Evolutionary conservation across 2,888 invertebrate species (phyloP), one percentile per base, ranked within the genome.

Genomic region (Aleiodes leptofemur): DNA sequence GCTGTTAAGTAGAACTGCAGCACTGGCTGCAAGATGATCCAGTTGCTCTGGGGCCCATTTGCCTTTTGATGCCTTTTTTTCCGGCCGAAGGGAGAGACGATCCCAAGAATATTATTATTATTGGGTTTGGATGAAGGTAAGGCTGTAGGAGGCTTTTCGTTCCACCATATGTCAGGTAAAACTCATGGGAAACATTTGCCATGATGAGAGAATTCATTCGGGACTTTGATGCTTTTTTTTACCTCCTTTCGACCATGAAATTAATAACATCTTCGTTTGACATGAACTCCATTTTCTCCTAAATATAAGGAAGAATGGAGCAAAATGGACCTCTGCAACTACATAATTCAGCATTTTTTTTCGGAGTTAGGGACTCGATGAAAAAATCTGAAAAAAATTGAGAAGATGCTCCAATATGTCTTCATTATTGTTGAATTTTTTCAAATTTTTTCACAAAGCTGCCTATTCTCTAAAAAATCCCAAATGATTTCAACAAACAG

Each of bases 161-260:
- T 61, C 23, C 16, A 61, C 61, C 61, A 61, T 38, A 61, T 61
- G 61, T 61, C 61, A 61, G 61, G 61, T 61, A 61, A 38, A 61
- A 14, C 38, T 61, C 61, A 61, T 61, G 61, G 61, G 61, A 38
- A 61, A 38, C 14, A 9, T 9, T 34, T 13, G 23, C 31, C 57
- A 57, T 29, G 57, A 57, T 57, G 34, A 29, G 57, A 34, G 13
- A 34, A 31, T 57, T 11, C 57, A 31, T 34, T 23, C 31, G 57
- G 34, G 9, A 56, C 57, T 57, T 57, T 57, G 57, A 56, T 56
- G 38, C 3, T 38, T 14, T 23, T 29, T 11, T 29, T 57, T n/a
- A n/a, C 8, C 57, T 57, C 16, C 56, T 23, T 56, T 56, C 23
- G 56, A 23, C 56, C 56, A 29, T 56, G 56, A 56, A 16, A 56